Base-by-base conservation (phyloP, 2,113 vertebrate genomes). In the Promerops cafer region DNA sequence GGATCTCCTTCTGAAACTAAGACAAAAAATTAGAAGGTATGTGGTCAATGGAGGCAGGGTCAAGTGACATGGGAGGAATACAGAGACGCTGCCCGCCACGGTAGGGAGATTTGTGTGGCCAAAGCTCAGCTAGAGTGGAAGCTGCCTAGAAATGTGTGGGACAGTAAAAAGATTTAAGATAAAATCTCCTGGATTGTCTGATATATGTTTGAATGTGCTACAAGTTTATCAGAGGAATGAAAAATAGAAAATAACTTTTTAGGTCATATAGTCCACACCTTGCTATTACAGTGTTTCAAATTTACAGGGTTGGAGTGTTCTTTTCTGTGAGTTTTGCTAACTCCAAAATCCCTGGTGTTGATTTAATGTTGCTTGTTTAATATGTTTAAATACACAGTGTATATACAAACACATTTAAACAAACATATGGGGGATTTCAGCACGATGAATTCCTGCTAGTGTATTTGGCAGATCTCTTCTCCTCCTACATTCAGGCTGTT, bases 401-500 rank as follows among this genome's bases (percentile, higher is more conserved):
- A 88, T 83, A 39, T 77, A 44, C 42, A 95, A 96, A 96, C 92
- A 95, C 5, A n/a, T 72, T 91, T 72, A 96, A 94, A 93, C 75
- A 89, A 96, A 87, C 93, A 96, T 92, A 94, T 95, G 91, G 87
- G 49, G 24, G 19, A 33, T 91, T 96, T 94, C 90, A 91, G 45
- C 53, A 78, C 1, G 6, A 81, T 57, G 50, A 53, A 65, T 93
- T 79, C 31, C 2, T 69, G 2, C 30, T 74, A 77, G 23, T 18
- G 12, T 50, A 66, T 91, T 91, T 96, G 91, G 37, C 94, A 96
- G 49, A 68, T 78, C 49, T 71, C 57, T 79, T 95, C 49, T 78
- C 72, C 89, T 68, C 82, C 91, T 40, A 94, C 79, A 94, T 80
- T 85, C 87, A 91, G 78, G 33, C 81, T 95, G 89, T 93, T 95